phyloP scores from a whole-genome alignment of 2,113 vertebrate genomes.

The Pteropus alecto region DNA sequence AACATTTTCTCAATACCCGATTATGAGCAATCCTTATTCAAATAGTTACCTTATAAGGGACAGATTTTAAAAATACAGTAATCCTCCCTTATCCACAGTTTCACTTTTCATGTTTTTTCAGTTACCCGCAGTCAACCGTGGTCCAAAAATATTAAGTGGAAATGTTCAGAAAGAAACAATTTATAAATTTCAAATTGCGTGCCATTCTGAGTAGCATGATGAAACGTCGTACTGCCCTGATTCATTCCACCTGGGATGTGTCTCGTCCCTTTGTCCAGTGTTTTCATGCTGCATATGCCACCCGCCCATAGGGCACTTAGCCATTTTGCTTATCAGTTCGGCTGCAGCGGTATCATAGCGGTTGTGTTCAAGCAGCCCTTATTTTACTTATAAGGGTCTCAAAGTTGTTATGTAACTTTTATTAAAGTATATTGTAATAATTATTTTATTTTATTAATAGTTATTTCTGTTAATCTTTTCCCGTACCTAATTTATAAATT shows the following conservation, averaged over 20 bases:
- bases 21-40: not conserved
- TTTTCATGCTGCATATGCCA: accelerated
- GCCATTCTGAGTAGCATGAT: not conserved
- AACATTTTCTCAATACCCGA: not conserved
- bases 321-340: not conserved
- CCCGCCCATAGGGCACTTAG: not conserved
- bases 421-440: not conserved
- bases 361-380: too few species aligned
- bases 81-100: too few species aligned
- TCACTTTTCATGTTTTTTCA: not conserved
- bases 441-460: not conserved
- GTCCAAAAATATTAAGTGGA: not conserved
- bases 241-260: accelerated
- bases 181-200: not conserved
- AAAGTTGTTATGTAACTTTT: too few species aligned
- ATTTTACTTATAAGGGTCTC: not conserved
- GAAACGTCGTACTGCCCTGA: too few species aligned
- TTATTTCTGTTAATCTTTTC: not conserved
- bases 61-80: not conserved
- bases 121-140: too few species aligned
- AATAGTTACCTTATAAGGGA: not conserved
- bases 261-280: not conserved
- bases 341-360: not conserved
- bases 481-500: not conserved
- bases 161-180: not conserved